Percentiles rank a stretch among this genome's conserved stretches.
Evolutionary conservation across 2,113 vertebrate species (phyloP).

Genomic region (Apodemus sylvaticus): DNA sequence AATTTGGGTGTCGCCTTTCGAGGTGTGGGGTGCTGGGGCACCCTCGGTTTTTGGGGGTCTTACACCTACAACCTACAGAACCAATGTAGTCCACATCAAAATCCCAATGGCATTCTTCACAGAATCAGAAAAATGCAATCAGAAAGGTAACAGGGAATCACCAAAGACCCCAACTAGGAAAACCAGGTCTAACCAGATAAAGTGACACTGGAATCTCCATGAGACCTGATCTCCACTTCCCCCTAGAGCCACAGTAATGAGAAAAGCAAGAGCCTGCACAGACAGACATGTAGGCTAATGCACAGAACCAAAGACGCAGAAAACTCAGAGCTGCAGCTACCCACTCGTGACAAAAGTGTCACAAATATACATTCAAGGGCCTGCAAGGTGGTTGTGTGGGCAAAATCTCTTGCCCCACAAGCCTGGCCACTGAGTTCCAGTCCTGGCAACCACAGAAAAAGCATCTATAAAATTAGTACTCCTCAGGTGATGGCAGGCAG

Average conservation of each 20-base stretch:
- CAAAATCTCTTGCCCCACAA: background rate
- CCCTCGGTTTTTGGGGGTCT: too few relatives aligned
- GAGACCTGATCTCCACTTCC: background rate
- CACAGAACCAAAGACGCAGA: background rate
- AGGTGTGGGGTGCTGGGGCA: too few relatives aligned
- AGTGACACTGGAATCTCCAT: background rate
- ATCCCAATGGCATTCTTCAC: background rate
- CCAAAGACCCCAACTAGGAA: background rate
- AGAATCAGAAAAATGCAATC: background rate
- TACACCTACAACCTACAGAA: background rate
- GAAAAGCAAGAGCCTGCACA: background rate
- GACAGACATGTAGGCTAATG: background rate
- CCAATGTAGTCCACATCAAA: background rate
- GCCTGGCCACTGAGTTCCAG: background rate
- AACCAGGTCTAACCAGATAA: background rate
- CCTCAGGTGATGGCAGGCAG: background rate
- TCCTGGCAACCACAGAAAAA: background rate
- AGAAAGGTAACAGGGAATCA: background rate
- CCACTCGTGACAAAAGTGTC: background rate
- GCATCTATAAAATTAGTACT: background rate
- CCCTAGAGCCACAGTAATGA: background rate
- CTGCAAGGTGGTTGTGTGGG: background rate
- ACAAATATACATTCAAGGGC: background rate
- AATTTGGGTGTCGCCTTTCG: too few relatives aligned
- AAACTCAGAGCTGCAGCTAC: background rate